Evolutionary conservation across 2,797 vertebrate genomes (phyloP), one percentile per base, ranked within the genome.

Genomic region (Diceros bicornis): DNA sequence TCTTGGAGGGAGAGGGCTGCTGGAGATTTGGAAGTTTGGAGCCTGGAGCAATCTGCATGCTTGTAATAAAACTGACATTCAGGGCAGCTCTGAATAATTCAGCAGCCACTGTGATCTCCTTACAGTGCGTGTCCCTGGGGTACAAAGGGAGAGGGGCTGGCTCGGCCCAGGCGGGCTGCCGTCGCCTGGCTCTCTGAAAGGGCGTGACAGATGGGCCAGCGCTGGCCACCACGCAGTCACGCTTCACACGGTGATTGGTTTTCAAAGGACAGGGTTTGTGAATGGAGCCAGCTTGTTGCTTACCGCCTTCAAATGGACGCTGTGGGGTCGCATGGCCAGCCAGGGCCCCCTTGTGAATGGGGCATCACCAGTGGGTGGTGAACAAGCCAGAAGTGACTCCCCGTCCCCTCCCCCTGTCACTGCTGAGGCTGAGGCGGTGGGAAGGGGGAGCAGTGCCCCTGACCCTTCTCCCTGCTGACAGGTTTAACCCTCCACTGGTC

Each of bases 191-290:
- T 89, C 90, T 95, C 91, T 98, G 94, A 98, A 98, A 98, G 97
- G 96, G 97, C 85, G 66, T 97, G 97, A 98, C 98, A 98, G 98
- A 98, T 98, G 98, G 98, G 81, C 81, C 59, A 18, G 86, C 5
- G 47, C 94, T 94, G 95, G 97, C 97, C 96, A 96, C 96, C 97
- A 98, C 97, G 98, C 96, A 97, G 96, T 97, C 97, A 94, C 59
- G 85, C 97, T 97, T 97, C 11, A 6, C 84, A 50, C 3, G 29
- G 87, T 96, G 97, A 98, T 96, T 98, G 97, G 96, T 97, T 97
- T 98, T 98, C 96, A 98, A 98, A 96, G 85, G 94, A 97, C 97
- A 95, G 96, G 90, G 97, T 92, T 97, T 96, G 94, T 98, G 98
- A 97, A 98, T 96, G 96, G 86, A 86, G 96, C 83, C 95, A 69